phyloP scores from a whole-genome alignment of 1,140 invertebrate species.

The Hestina assimilis region DNA sequence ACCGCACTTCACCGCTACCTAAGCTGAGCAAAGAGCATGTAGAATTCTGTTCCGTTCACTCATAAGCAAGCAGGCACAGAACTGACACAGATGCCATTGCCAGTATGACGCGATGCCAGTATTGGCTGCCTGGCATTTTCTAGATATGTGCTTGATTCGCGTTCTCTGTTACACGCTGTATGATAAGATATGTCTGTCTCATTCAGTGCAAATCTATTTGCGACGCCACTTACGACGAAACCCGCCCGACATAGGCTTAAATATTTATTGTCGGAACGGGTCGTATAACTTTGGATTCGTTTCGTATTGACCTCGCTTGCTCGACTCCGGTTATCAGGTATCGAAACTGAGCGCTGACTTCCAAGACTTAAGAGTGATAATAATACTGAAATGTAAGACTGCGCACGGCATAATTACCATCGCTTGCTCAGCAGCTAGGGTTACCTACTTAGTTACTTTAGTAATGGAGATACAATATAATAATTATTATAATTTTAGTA shows the following conservation, averaged over 20 bases:
- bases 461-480: no score
- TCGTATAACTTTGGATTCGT: conserved; percentile 42
- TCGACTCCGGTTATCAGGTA: conserved; percentile 31
- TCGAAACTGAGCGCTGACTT: conserved; percentile 18
- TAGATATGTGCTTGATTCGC: conserved; percentile 33
- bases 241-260: conserved; percentile 29
- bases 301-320: conserved; percentile 60
- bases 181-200: conserved; percentile 30
- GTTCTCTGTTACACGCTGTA: conserved; percentile 40
- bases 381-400: conserved; percentile 33
- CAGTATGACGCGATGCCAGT: conserved; percentile 61
- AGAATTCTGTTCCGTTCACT: conserved; percentile 61
- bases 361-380: conserved; percentile 49
- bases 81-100: conserved; percentile 60
- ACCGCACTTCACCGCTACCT: conserved; percentile 38
- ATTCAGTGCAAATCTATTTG: conserved; percentile 37
- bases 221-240: conserved; percentile 36
- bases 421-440: conserved; percentile 10
- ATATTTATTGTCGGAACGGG: conserved; percentile 54
- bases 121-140: conserved; percentile 63
- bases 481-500: no score
- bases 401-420: conserved; percentile 16
- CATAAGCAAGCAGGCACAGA: conserved; percentile 44
- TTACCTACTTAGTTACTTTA: no score
- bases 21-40: conserved; percentile 35